Conservation (phyloP, 2,113 vertebrate genomes). For the Hyaena hyaena region DNA sequence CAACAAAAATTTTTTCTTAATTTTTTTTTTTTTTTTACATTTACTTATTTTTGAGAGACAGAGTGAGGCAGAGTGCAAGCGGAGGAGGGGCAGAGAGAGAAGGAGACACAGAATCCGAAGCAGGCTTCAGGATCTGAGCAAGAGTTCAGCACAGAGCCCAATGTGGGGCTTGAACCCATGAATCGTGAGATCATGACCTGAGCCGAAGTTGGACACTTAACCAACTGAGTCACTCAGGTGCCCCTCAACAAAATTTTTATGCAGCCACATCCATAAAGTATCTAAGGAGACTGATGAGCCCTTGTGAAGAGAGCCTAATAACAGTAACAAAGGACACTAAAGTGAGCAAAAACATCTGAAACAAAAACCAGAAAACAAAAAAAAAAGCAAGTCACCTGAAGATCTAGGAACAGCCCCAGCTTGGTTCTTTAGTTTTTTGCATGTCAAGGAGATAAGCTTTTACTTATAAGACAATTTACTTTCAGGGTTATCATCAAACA, state of each 20-base stretch:
- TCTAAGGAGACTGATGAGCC: not conserved
- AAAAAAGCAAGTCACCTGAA: not conserved
- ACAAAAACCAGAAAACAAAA: not conserved
- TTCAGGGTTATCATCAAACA: conserved; percentile 74
- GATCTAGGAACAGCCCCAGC: conserved; percentile 17
- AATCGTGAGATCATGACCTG: too few relatives aligned
- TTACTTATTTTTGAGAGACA: too few relatives aligned
- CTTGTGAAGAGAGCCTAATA: not conserved
- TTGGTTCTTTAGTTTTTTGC: conserved; percentile 71
- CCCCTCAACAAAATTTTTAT: not conserved
- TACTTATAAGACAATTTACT: conserved; percentile 73
- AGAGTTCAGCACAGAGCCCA: too few relatives aligned
- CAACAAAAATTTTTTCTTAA: conserved; percentile 20
- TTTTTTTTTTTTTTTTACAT: too few relatives aligned
- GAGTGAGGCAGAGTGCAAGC: too few relatives aligned
- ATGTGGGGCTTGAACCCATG: too few relatives aligned
- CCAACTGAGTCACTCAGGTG: too few relatives aligned
- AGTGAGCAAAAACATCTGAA: not conserved
- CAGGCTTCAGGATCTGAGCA: too few relatives aligned
- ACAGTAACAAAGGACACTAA: conserved; percentile 33
- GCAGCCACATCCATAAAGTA: not conserved
- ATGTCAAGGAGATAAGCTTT: conserved; percentile 80
- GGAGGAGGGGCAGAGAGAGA: too few relatives aligned
- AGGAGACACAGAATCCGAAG: too few relatives aligned
- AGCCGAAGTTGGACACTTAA: too few relatives aligned